A percentile compares a stretch with the other conserved stretches of the same genome.
These are phyloP conservation scores for Laothoe populi DNA, from an alignment of 2,888 invertebrate species.

Conservation along the genomic window DNA sequence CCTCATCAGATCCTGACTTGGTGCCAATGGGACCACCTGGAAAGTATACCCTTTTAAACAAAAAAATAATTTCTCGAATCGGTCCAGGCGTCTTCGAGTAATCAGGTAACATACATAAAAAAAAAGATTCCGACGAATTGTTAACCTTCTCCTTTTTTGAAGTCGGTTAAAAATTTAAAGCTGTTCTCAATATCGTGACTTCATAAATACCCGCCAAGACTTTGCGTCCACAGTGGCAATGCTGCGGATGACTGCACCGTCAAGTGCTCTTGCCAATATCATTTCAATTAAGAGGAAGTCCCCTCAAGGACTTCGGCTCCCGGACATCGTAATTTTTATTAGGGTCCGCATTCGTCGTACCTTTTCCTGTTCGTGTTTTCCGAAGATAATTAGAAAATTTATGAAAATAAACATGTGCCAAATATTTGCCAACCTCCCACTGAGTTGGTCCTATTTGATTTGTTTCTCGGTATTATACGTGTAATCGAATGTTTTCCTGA, in stretches of 20 bases:
- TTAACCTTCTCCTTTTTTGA: too few relatives aligned
- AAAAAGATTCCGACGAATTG: too few relatives aligned
- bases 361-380: slow-evolving; percentile 49
- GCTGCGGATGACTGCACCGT: slow-evolving; percentile 45
- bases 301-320: slow-evolving; percentile 48
- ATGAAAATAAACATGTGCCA: slow-evolving; percentile 34
- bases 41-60: too few relatives aligned
- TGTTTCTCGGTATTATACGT: slow-evolving; percentile 9
- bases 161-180: slow-evolving; percentile 4
- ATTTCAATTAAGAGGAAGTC: slow-evolving; percentile 49
- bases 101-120: too few relatives aligned
- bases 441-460: slow-evolving; percentile 8
- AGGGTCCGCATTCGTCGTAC: slow-evolving; percentile 43
- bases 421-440: slow-evolving; percentile 41
- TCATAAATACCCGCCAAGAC: slow-evolving; percentile 5
- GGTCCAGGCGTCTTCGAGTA: too few relatives aligned
- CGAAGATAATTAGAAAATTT: slow-evolving; percentile 42
- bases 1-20: too few relatives aligned
- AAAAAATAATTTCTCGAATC: too few relatives aligned
- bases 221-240: slow-evolving; percentile 11
- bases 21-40: too few relatives aligned
- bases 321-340: slow-evolving; percentile 57
- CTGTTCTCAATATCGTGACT: slow-evolving; percentile 8
- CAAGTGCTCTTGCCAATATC: slow-evolving; percentile 52
- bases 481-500: slow-evolving; percentile 21